These are phyloP conservation scores for Rhopalosiphum nymphaeae DNA, from an alignment of 2,888 invertebrate species.

Conservation along the genomic window DNA sequence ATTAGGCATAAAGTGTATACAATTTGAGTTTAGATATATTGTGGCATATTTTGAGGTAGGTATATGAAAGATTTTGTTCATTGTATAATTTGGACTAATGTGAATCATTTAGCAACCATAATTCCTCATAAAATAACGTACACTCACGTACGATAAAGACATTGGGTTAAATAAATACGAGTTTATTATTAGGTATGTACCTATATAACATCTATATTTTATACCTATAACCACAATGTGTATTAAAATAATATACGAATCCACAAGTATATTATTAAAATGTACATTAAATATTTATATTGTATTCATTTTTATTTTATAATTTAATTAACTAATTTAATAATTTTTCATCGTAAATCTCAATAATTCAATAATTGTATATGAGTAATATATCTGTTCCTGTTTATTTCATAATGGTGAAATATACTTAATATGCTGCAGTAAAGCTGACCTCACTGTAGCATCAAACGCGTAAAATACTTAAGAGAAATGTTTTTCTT, in stretches of 20 bases:
- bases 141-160: background rate
- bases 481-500: background rate
- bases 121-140: background rate
- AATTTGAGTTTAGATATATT: background rate
- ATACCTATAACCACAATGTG: background rate
- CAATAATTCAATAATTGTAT: background rate
- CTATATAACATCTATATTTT: background rate
- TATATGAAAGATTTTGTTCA: background rate
- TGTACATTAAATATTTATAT: background rate
- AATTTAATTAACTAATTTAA: background rate
- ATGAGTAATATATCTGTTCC: background rate
- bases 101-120: background rate
- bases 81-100: background rate
- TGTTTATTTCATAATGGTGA: background rate
- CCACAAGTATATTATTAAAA: background rate
- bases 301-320: background rate
- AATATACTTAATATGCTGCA: background rate
- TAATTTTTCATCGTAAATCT: slow-evolving; percentile 28
- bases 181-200: background rate
- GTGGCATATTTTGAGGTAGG: background rate
- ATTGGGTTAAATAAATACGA: background rate
- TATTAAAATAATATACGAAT: background rate
- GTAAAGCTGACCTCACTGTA: background rate
- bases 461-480: background rate
- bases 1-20: background rate